Evolutionary conservation across 2,797 vertebrate species (phyloP).

Genomic region (Gastrophryne carolinensis): DNA sequence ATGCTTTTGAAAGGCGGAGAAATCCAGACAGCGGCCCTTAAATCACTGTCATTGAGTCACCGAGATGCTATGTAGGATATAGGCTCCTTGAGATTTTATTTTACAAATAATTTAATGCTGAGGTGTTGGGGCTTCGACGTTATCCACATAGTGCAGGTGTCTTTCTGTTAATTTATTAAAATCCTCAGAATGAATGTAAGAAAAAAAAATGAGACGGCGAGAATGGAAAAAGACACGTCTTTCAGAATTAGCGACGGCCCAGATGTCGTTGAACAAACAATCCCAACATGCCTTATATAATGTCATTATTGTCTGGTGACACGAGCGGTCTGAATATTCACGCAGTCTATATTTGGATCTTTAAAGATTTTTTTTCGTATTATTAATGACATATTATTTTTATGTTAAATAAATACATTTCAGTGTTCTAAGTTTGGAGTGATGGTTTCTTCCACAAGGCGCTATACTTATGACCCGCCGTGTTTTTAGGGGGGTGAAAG

Average conservation of each 20-base stretch:
- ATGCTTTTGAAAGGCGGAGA: not conserved
- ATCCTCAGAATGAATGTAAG: conserved; percentile 24
- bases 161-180: conserved; percentile 19
- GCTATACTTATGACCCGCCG: not conserved
- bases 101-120: too few relatives aligned
- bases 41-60: conserved; percentile 32
- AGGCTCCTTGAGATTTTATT: not conserved
- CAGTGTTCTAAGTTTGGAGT: not conserved
- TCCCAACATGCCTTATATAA: not conserved
- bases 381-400: conserved; percentile 2
- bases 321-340: not conserved
- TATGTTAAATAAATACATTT: not conserved
- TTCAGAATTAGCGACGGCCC: not conserved
- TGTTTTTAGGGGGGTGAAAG: not conserved
- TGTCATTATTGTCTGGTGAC: not conserved
- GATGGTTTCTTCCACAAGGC: not conserved
- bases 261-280: conserved; percentile 14
- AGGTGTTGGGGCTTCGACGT: not conserved
- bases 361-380: not conserved
- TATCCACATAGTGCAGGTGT: conserved; percentile 3
- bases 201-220: not conserved
- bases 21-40: conserved; percentile 13
- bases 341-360: not conserved
- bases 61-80: not conserved
- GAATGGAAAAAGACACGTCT: not conserved